Base-by-base conservation (phyloP, 2,113 vertebrate species). In the Dinomys branickii region DNA sequence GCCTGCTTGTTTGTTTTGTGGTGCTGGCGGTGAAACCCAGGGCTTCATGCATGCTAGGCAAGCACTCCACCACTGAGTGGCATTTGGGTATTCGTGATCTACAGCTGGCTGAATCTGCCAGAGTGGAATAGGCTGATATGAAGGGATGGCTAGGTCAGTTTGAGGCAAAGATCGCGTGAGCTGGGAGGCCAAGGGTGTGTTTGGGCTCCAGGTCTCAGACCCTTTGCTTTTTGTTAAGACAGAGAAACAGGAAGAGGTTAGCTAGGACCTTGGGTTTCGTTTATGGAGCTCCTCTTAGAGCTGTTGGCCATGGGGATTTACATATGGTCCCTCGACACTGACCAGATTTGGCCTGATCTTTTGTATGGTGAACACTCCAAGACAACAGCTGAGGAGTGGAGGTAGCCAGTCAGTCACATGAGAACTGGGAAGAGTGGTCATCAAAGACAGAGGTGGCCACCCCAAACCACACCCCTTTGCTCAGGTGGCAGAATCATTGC, bases 161-260 rank as follows among this genome's bases (percentile, higher is more conserved):
- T 20, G 33, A 3, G 0, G 30, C 4, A 7, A 35, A 24, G 20
- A 0, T 12, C 0, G 10, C 7, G 9, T 59, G 17, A 38, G 22
- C 50, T 22, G 0, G 8, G 47, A 28, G 2, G 56, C 20, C 17
- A 22, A 56, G 35, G 7, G 2, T 22, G 0, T 2, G 3, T 3
- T 0, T 0, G 0, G 0, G 9, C 6, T 28, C 83, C 28, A 11
- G 26, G 78, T 33, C 13, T 17, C 1, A 0, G 1, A 19, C 61
- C 4, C 6, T 22, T 41, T 0, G 44, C 52, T 52, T 2, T 26
- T 50, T 71, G 16, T n/a, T 11, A 11, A 1, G 5, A 30, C 35
- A 47, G 17, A 47, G 54, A 59, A 28, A 30, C 58, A 67, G 69
- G 41, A 30, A 14, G 52, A 16, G 1, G 22, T 63, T 5, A 16